These are phyloP conservation scores for Synanthedon formicaeformis DNA, from an alignment of 2,888 invertebrate species.

Conservation along the genomic window DNA sequence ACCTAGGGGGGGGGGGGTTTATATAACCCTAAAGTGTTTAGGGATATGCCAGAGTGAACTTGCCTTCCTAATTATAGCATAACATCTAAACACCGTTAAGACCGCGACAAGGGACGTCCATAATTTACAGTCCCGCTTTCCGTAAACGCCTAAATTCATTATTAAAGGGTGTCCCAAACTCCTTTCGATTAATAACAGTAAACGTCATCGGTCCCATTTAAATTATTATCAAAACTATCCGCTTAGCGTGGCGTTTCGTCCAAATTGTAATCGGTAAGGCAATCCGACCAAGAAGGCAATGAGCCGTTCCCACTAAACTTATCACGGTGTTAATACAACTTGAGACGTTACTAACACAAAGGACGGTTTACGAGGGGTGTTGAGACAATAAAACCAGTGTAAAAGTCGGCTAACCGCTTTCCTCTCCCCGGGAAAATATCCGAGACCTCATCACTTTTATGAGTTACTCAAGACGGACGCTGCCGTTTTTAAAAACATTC, in stretches of 20 bases:
- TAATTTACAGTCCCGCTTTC: slow-evolving; percentile 54
- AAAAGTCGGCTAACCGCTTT: slow-evolving; percentile 59
- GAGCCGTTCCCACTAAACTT: slow-evolving; percentile 40
- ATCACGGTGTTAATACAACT: slow-evolving; percentile 58
- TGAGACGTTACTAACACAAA: slow-evolving; percentile 57
- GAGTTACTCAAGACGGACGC: slow-evolving; percentile 43
- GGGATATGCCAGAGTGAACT: slow-evolving; percentile 16
- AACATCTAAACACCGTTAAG: slow-evolving; percentile 44
- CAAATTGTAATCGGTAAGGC: slow-evolving; percentile 39
- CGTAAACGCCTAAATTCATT: slow-evolving; percentile 47
- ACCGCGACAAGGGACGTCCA: slow-evolving; percentile 27
- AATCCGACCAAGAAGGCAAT: slow-evolving; percentile 23
- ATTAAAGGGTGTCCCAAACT: slow-evolving; percentile 36
- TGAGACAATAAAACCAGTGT: slow-evolving; percentile 63
- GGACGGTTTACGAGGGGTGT: slow-evolving; percentile 50
- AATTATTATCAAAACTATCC: slow-evolving; percentile 58
- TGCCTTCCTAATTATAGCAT: slow-evolving; percentile 35
- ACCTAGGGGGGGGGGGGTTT: no score
- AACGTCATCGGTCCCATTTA: slow-evolving; percentile 46
- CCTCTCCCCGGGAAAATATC: slow-evolving; percentile 37
- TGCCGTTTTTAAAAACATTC: slow-evolving; percentile 37
- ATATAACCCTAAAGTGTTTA: background rate
- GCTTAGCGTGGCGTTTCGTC: slow-evolving; percentile 33
- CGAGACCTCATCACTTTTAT: slow-evolving; percentile 47
- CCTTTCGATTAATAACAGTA: slow-evolving; percentile 42